These are phyloP conservation scores for Mormyrus hasselquistii DNA, from an alignment of 2,797 vertebrate species.

Conservation along the genomic window DNA sequence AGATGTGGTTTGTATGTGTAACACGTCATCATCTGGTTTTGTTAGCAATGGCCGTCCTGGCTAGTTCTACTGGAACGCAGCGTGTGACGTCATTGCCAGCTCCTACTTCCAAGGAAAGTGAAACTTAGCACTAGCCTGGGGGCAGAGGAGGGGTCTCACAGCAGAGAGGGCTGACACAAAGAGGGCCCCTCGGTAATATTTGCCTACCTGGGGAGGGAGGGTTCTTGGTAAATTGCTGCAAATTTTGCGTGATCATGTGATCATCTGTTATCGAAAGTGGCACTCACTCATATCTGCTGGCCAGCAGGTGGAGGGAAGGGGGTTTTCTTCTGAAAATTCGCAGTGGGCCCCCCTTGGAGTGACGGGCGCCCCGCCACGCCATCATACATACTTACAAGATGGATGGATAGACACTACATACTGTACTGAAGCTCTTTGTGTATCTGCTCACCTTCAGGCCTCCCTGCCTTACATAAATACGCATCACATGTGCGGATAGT, in stretches of 20 bases:
- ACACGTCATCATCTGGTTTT: not conserved
- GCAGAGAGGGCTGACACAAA: not conserved
- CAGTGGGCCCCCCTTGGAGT: not conserved
- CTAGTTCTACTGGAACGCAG: not conserved
- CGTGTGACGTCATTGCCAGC: not conserved
- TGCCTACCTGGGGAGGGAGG: not conserved
- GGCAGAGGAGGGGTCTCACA: not conserved
- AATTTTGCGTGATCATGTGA: not conserved
- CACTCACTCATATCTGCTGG: not conserved
- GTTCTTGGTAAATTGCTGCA: not conserved
- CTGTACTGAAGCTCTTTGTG: not conserved
- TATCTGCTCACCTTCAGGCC: not conserved
- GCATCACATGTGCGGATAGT: not conserved
- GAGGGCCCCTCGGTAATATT: not conserved
- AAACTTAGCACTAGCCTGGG: not conserved
- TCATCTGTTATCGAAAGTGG: not conserved
- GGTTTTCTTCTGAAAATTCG: not conserved
- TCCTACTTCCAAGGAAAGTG: not conserved
- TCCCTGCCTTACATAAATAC: not conserved
- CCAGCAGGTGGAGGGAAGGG: not conserved
- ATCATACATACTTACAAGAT: not conserved
- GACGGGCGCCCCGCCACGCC: not conserved
- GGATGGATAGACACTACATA: not conserved
- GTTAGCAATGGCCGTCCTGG: not conserved
- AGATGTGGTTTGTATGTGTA: not conserved